Evolutionary conservation across 2,113 vertebrate genomes (phyloP), one percentile per base, ranked within the genome.

Genomic region (Poeciliopsis prolifica): DNA sequence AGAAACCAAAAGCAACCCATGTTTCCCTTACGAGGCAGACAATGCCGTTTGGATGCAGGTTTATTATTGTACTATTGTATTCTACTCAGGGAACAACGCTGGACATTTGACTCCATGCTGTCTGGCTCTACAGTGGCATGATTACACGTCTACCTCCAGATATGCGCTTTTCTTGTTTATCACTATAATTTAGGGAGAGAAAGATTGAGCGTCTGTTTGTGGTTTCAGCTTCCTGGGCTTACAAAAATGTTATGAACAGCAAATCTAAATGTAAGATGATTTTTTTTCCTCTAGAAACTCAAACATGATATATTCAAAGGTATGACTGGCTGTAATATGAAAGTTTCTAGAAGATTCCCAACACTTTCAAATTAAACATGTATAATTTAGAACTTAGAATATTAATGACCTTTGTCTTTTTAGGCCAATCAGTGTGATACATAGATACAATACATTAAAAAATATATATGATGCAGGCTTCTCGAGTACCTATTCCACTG

Each of bases 141-240:
- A 90, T 91, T 88, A 84, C 65, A 89, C 6, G 79, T 89, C 80
- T 82, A 66, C 51, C 64, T 80, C 68, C 54, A 83, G 79, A 86
- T 82, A 69, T 80, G 74, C 67, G 48, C 65, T 82, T 79, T 84
- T 60, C 70, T 62, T 72, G 61, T 86, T 87, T 68, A 82, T 86
- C 76, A 86, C 83, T 91, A 80, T 89, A 90, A 91, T 92, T 91
- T 91, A 17, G 75, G 1, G 33, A 66, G 82, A 48, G 31, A 70
- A 68, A 81, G 37, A 30, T 54, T 61, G 44, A 60, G 54, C 74
- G 37, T 24, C n/a, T 68, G 33, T 58, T 44, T 6, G 72, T 33
- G 63, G 72, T 79, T 85, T 78, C 51, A 70, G 74, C 70, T 35
- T 54, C 22, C 15, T 73, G 60, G 71, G 31, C 72, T 75, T 61